These are phyloP conservation scores for Nycteola revayana DNA, from an alignment of 2,888 invertebrate genomes.

Conservation along the genomic window DNA sequence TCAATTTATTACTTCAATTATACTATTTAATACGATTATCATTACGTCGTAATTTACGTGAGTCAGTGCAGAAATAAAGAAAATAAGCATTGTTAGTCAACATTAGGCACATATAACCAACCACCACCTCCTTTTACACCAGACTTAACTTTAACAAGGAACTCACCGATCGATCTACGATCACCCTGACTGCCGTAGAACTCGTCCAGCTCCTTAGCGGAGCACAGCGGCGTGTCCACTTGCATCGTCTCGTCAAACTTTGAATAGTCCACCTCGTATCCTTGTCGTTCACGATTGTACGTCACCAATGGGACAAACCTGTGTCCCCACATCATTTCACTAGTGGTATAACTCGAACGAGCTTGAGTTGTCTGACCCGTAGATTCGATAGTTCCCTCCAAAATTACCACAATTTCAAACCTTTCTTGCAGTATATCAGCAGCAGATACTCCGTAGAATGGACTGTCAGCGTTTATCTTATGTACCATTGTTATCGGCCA, in stretches of 20 bases:
- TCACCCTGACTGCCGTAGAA: conserved; percentile 83
- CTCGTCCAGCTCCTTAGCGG: conserved; percentile 84
- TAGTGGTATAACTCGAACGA: conserved; percentile 88
- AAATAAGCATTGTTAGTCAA: conserved; percentile 36
- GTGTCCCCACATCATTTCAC: conserved; percentile 92
- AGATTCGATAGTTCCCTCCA: conserved; percentile 92
- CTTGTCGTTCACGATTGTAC: conserved; percentile 88
- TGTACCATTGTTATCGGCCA: conserved; percentile 97
- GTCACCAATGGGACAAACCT: conserved; percentile 88
- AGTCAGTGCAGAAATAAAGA: conserved; percentile 8
- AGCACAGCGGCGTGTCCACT: conserved; percentile 90
- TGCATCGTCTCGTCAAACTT: conserved; percentile 90
- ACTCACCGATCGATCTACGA: conserved; percentile 80
- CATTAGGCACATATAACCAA: conserved; percentile 48
- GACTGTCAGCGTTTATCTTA: conserved; percentile 90
- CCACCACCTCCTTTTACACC: conserved; percentile 35
- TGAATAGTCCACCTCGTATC: conserved; percentile 90
- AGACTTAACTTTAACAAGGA: conserved; percentile 43
- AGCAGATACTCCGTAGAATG: conserved; percentile 92
- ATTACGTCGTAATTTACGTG: too few species aligned
- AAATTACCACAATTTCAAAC: conserved; percentile 91
- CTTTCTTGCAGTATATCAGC: conserved; percentile 90
- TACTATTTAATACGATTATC: too few species aligned
- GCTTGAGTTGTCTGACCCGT: conserved; percentile 90
- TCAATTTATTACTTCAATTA: too few species aligned